Percentiles rank a stretch among this genome's conserved stretches.
phyloP scores from a whole-genome alignment of 2,113 vertebrate genomes.

The Pelvicachromis taeniatus region DNA sequence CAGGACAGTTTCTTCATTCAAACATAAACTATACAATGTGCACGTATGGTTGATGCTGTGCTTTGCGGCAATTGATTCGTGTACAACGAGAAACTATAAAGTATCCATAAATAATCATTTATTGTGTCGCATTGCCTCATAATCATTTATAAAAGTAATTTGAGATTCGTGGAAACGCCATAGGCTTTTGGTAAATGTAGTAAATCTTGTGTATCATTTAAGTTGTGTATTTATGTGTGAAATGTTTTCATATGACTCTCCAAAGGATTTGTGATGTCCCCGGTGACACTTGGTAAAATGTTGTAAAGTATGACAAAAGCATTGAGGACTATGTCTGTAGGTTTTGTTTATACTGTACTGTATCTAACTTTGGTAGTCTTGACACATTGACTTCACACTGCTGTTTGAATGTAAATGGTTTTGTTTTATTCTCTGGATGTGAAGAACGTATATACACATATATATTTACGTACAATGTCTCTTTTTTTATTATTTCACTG shows the following conservation, averaged over 20 bases:
- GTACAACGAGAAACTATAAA: background rate
- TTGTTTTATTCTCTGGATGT: conserved; percentile 43
- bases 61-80: background rate
- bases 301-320: conserved; percentile 22
- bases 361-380: conserved; percentile 49
- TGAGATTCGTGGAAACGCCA: background rate
- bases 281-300: background rate
- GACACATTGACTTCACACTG: conserved; percentile 43
- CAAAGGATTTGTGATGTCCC: conserved; percentile 14
- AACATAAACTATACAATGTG: background rate
- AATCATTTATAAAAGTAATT: background rate
- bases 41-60: background rate
- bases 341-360: conserved; percentile 49
- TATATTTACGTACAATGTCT: conserved; percentile 18
- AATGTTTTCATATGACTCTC: conserved; percentile 3
- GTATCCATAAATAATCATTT: background rate
- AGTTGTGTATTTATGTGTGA: conserved; percentile 38
- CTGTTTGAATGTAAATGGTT: conserved; percentile 65
- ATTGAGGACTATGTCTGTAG: conserved; percentile 28
- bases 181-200: background rate
- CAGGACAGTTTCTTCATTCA: conserved; percentile 21
- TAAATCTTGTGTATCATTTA: conserved; percentile 9
- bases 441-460: background rate
- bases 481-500: conserved; percentile 46
- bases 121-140: background rate